Percentiles rank a stretch among this genome's conserved stretches.
Conservation (phyloP, 2,113 vertebrate species). For the Motacilla alba region DNA sequence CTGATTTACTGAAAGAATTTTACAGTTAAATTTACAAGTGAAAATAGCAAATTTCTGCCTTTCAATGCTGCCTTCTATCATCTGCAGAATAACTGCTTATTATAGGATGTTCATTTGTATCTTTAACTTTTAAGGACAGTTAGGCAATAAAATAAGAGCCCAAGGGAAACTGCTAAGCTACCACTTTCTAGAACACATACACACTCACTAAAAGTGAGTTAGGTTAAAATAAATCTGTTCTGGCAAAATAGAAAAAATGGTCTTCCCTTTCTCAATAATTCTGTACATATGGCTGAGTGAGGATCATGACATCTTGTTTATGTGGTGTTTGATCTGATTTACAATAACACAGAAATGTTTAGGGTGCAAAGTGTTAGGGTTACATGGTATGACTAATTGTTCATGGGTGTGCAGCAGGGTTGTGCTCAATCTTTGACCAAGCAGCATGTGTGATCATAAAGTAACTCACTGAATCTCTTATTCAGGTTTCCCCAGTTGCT, state of each 20-base stretch:
- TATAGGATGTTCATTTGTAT: not conserved
- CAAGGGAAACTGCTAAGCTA: not conserved
- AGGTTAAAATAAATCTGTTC: not conserved
- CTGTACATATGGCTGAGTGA: not conserved
- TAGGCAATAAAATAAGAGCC: not conserved
- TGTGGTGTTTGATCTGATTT: not conserved
- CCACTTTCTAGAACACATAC: not conserved
- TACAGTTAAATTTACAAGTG: not conserved
- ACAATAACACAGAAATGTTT: not conserved
- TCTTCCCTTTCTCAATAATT: not conserved
- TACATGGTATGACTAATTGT: not conserved
- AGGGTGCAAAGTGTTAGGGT: not conserved
- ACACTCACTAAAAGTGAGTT: not conserved
- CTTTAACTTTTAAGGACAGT: not conserved
- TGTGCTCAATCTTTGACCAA: not conserved
- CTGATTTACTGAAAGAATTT: conserved; percentile 2
- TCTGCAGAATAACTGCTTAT: not conserved
- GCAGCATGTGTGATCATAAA: not conserved
- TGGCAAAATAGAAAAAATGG: not conserved
- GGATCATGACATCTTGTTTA: not conserved
- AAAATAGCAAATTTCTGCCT: not conserved
- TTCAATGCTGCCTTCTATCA: not conserved
- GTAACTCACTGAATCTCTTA: not conserved
- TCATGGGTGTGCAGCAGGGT: not conserved
- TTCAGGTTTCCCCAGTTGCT: not conserved